Percentiles rank a stretch among this genome's conserved stretches.
phyloP scores from a whole-genome alignment of 2,113 vertebrate genomes.

The Hippocampus comes region DNA sequence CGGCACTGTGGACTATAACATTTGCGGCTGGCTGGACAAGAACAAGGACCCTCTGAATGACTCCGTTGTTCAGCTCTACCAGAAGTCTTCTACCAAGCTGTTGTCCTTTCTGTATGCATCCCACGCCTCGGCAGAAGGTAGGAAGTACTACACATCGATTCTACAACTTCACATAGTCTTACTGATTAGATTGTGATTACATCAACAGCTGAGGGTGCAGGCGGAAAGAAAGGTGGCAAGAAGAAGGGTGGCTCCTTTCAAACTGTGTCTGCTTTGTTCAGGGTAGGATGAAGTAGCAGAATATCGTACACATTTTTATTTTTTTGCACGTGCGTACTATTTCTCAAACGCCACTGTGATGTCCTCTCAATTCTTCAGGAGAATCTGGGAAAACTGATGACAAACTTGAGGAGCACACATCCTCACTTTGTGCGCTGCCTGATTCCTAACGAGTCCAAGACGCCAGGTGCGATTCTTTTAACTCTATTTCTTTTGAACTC shows the following conservation, averaged over 20 bases:
- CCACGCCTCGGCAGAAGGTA: slow-evolving; percentile 58
- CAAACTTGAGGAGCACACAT: slow-evolving; percentile 84
- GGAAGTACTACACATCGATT: neutral
- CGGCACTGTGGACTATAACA: slow-evolving; percentile 72
- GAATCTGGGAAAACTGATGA: slow-evolving; percentile 91
- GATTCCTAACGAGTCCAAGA: slow-evolving; percentile 93
- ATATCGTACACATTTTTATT: neutral
- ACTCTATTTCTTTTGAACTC: neutral
- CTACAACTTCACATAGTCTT: neutral
- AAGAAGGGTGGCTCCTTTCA: slow-evolving; percentile 98
- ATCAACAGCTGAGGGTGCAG: slow-evolving; percentile 36
- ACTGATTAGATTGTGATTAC: neutral
- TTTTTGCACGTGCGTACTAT: too few relatives aligned
- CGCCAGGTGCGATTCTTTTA: slow-evolving; percentile 73
- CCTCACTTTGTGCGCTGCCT: slow-evolving; percentile 91
- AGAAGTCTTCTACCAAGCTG: slow-evolving; percentile 68
- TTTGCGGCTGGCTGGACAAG: slow-evolving; percentile 68
- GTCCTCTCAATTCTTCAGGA: slow-evolving; percentile 70
- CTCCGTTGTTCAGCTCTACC: slow-evolving; percentile 72
- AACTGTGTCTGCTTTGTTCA: slow-evolving; percentile 90
- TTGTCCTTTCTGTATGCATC: slow-evolving; percentile 54
- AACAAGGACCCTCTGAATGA: slow-evolving; percentile 76
- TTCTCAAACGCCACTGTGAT: neutral
- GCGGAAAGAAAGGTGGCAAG: slow-evolving; percentile 81
- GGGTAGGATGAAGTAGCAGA: slow-evolving; percentile 53